phyloP scores from a whole-genome alignment of 2,888 invertebrate species.

The Drymonia ruficornis region DNA sequence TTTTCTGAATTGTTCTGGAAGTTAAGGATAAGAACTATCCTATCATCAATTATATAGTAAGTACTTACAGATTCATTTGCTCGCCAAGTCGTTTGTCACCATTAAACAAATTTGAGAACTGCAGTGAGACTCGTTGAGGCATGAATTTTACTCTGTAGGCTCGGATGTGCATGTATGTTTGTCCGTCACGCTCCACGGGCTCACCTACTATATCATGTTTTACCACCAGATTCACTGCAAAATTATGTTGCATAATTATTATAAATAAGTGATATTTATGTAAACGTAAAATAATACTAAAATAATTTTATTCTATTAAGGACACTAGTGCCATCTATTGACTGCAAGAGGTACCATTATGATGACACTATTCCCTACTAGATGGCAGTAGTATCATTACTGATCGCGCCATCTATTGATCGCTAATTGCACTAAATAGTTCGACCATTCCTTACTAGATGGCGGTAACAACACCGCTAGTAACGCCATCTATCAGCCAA shows the following conservation, averaged over 20 bases:
- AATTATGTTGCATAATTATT: not conserved
- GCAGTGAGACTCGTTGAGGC: slow-evolving; percentile 84
- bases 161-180: slow-evolving; percentile 86
- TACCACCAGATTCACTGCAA: slow-evolving; percentile 85
- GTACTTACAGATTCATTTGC: slow-evolving; percentile 85
- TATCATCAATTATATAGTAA: too few species aligned
- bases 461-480: not conserved
- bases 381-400: not conserved
- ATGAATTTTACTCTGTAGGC: slow-evolving; percentile 87
- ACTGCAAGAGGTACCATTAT: not conserved
- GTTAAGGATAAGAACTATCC: too few species aligned
- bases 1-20: too few species aligned
- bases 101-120: slow-evolving; percentile 88
- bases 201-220: slow-evolving; percentile 87
- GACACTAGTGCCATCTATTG: too few species aligned
- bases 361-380: not conserved
- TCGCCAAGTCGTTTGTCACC: slow-evolving; percentile 86
- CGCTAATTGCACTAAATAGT: not conserved
- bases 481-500: not conserved
- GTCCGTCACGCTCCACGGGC: slow-evolving; percentile 85
- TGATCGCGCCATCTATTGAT: not conserved
- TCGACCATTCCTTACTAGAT: not conserved
- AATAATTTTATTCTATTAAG: too few species aligned
- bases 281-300: too few species aligned
- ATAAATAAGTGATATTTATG: not conserved